A percentile compares a stretch with the other conserved stretches of the same genome.
phyloP scores from a whole-genome alignment of 2,888 invertebrate genomes.

The Trilocha varians region DNA sequence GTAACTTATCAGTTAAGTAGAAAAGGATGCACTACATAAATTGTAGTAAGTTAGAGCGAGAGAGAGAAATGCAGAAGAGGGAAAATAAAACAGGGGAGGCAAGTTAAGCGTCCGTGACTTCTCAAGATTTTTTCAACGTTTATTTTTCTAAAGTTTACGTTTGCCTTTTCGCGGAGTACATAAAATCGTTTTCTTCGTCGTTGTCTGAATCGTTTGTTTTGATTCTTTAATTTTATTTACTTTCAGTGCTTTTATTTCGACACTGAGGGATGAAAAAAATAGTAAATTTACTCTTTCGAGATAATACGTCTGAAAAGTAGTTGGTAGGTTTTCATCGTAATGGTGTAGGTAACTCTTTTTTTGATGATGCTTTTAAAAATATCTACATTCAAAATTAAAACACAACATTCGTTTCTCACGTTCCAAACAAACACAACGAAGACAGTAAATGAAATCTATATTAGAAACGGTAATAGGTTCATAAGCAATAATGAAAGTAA shows the following conservation, averaged over 20 bases:
- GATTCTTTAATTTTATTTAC: conserved; percentile 29
- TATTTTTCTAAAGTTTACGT: conserved; percentile 69
- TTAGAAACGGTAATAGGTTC: conserved; percentile 62
- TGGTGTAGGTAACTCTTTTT: too few species aligned
- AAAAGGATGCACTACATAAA: conserved; percentile 34
- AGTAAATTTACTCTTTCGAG: too few species aligned
- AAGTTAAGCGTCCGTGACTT: conserved; percentile 75
- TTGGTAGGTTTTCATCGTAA: too few species aligned
- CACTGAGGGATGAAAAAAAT: too few species aligned
- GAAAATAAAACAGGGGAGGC: conserved; percentile 73
- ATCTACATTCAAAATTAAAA: neutral
- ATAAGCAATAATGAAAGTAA: conserved; percentile 65
- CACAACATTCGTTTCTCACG: conserved; percentile 23
- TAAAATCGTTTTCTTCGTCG: conserved; percentile 57
- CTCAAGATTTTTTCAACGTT: conserved; percentile 70
- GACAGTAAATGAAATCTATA: conserved; percentile 55
- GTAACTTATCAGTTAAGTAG: conserved; percentile 67
- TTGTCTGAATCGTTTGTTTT: conserved; percentile 48
- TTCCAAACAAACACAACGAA: conserved; percentile 28
- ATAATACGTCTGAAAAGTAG: too few species aligned
- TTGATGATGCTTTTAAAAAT: too few species aligned
- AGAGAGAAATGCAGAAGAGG: conserved; percentile 49
- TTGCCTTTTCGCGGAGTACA: conserved; percentile 45
- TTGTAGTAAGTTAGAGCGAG: conserved; percentile 25
- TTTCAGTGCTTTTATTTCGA: too few species aligned